Conservation (phyloP, 2,888 invertebrate species). For the Acleris emargana region DNA sequence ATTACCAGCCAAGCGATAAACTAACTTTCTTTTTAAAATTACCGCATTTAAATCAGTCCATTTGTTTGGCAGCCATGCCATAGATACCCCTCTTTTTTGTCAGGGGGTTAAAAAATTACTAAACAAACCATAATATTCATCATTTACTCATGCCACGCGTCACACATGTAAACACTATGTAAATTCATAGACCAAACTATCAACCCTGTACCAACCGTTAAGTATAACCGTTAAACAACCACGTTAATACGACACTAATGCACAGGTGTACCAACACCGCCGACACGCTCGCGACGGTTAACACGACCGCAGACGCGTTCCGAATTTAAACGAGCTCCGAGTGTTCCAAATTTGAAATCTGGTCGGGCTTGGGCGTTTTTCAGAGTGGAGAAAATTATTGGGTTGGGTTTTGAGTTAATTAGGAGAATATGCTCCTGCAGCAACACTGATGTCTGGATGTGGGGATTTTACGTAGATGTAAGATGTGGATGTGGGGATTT, state of each 20-base stretch:
- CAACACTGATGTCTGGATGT: too few relatives aligned
- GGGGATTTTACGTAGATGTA: too few relatives aligned
- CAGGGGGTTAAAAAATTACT: too few relatives aligned
- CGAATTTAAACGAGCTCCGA: constrained; percentile 62
- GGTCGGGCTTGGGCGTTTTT: background rate
- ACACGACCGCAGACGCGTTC: constrained; percentile 71
- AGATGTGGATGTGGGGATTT: too few relatives aligned
- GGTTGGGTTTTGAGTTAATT: too few relatives aligned
- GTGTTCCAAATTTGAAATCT: constrained; percentile 6
- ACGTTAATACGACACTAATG: constrained; percentile 12
- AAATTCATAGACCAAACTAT: background rate
- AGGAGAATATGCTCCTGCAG: too few relatives aligned
- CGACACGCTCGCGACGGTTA: constrained; percentile 47
- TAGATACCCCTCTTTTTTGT: too few relatives aligned
- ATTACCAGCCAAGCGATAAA: too few relatives aligned
- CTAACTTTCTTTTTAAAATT: too few relatives aligned
- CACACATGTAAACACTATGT: constrained; percentile 1
- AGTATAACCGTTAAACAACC: constrained; percentile 10
- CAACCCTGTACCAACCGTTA: constrained; percentile 9
- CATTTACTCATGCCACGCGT: background rate
- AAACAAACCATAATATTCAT: too few relatives aligned
- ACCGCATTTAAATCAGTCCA: too few relatives aligned
- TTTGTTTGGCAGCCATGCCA: too few relatives aligned
- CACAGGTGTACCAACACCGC: constrained; percentile 21
- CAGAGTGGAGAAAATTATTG: constrained; percentile 3